Evolutionary conservation across 2,113 vertebrate genomes (phyloP), one percentile per base, ranked within the genome.

Genomic region (Lycaon pictus): DNA sequence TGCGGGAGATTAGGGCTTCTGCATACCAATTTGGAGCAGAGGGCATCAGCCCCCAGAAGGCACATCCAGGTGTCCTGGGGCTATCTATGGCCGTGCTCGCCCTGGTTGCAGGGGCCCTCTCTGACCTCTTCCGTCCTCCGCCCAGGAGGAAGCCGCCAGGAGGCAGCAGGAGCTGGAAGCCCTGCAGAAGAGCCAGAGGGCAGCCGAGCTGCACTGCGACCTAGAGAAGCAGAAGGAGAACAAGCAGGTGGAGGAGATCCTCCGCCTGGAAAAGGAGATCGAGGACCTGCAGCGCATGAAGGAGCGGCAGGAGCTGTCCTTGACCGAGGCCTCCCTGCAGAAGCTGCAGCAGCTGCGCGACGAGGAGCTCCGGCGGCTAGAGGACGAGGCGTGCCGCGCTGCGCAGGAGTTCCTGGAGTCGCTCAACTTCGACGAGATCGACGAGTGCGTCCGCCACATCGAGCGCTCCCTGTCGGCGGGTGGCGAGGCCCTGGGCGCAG

Each of bases 351-450:
- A 96, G 84, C 99, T 99, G 69, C 99, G 99, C 0, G 99, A 99
- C 22, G 99, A 99, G 97, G 99, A 99, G 93, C 99, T 99, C 16
- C 97, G 98, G 62, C 98, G 99, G 6, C 98, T 99, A 7, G 99
- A 99, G 98, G 99, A 99, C 0, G 99, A 99, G 72, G 99, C 99
- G 0, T 99, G 99, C 97, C 98, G 99, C 4, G 99, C 99, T 0
- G 99, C 99, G 0, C 99, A 99, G 97, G 99, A 99, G 98, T 99
- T 99, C 98, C 98, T 99, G 5, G 99, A 99, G 93, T 99, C 99
- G 7, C 99, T 99, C 91, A 99, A 99, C 99, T 99, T 99, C 1
- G 99, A 99, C 84, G 99, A 99, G 99, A 99, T 99, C 15, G 99
- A 99, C 20, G 99, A 99, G 98, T 99, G 99, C 1, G 99, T 99